Evolutionary conservation across 1,140 invertebrate species (phyloP), one percentile per base, ranked within the genome.

Genomic region (Drosophila sp.): DNA sequence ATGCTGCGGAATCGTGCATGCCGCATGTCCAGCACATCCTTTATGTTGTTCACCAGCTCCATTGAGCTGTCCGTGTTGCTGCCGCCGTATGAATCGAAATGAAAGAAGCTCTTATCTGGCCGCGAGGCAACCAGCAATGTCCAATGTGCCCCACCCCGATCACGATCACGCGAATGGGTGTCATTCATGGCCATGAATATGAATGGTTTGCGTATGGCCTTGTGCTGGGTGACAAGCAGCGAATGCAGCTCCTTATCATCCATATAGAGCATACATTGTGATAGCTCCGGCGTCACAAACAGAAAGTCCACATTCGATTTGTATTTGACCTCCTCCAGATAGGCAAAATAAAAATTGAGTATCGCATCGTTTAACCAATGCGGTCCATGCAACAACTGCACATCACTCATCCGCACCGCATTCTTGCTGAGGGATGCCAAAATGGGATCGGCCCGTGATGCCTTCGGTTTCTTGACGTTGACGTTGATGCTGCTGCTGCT

Each of bases 141-240:
- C 97, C 97, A 98, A 91, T 98, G 97, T 5, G 95, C 94, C 11
- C 97, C 97, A 41, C 97, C 97, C 8, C 95, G 94, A 25, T 92
- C 91, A 36, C 95, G 94, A 25, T 92, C 91, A 36, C 95, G 94
- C 13, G 93, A 93, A 53, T 94, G 93, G 75, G 96, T 96, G 81
- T 98, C 95, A 92, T 98, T 98, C 14, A 98, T 86, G n/a, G 97
- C 95, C 80, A 98, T 95, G 76, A 98, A 96, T 67, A 98, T 94
- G 91, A 95, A 96, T 11, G 95, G 93, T 80, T 95, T 96, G 25
- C 92, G 90, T 36, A 92, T 91, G 2, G 95, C 93, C 65, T 94
- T 92, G 11, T 97, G 84, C 21, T 97, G 95, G 59, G 95, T 94
- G 11, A 63, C 41, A 1, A 98, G 92, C 89, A 97, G 95, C 27